phyloP scores from a whole-genome alignment of 2,888 invertebrate genomes.

The Cacoxenus indagator region DNA sequence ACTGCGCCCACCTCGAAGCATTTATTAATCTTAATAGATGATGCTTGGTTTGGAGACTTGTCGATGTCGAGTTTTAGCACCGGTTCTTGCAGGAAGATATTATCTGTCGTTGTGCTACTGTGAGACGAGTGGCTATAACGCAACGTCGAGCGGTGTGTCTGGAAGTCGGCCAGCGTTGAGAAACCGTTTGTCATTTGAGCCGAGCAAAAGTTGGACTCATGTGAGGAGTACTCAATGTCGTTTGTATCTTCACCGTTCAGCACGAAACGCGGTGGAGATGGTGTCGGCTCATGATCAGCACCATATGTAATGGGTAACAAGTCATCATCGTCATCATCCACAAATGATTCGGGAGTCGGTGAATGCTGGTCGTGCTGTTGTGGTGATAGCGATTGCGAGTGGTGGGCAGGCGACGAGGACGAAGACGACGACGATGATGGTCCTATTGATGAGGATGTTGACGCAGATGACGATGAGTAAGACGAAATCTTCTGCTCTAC shows the following conservation, averaged over 20 bases:
- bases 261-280: conserved; percentile 24
- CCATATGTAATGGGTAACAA: conserved; percentile 42
- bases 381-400: conserved; percentile 26
- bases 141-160: conserved; percentile 51
- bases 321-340: conserved; percentile 43
- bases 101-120: conserved; percentile 57
- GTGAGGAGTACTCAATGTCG: conserved; percentile 38
- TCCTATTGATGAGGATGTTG: conserved; percentile 14
- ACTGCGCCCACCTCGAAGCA: conserved; percentile 65
- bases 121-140: conserved; percentile 61
- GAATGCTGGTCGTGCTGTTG: conserved; percentile 27
- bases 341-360: conserved; percentile 13
- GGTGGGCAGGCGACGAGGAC: conserved; percentile 10
- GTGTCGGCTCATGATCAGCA: conserved; percentile 32
- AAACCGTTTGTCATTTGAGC: not conserved
- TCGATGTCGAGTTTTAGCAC: conserved; percentile 69
- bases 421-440: conserved; percentile 24
- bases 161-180: conserved; percentile 33
- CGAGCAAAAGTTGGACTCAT: conserved; percentile 4
- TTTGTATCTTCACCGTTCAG: conserved; percentile 42
- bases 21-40: conserved; percentile 69
- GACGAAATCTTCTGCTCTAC: conserved; percentile 30
- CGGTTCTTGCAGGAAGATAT: conserved; percentile 70
- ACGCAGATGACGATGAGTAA: conserved; percentile 22
- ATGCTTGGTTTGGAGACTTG: conserved; percentile 69